A percentile compares a stretch with the other conserved stretches of the same genome.
These are phyloP conservation scores for Okapia johnstoni DNA, from an alignment of 2,113 vertebrate genomes.

Conservation along the genomic window DNA sequence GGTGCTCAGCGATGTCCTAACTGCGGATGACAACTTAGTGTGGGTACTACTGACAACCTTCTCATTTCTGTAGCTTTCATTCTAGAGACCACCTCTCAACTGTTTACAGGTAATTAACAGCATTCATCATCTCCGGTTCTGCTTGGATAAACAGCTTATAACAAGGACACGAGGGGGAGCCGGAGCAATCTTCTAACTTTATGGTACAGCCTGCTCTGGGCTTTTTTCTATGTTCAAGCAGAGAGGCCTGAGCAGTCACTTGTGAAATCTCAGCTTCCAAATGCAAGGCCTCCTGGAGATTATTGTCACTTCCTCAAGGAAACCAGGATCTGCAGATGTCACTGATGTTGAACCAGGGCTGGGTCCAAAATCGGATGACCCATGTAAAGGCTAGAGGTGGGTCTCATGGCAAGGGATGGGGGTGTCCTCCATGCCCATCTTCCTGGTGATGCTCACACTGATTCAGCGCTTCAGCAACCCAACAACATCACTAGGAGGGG, in stretches of 20 bases:
- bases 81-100: too few relatives aligned
- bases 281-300: neutral
- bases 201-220: neutral
- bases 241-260: neutral
- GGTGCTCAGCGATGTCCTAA: rapidly evolving
- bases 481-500: neutral
- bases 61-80: neutral
- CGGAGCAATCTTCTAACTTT: neutral
- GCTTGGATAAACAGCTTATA: neutral
- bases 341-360: neutral
- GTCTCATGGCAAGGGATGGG: rapidly evolving
- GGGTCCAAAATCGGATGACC: neutral
- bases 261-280: neutral
- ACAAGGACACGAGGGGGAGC: rapidly evolving
- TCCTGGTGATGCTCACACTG: rapidly evolving
- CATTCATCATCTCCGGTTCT: neutral
- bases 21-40: neutral
- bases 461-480: too few relatives aligned
- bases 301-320: neutral
- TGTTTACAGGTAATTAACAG: neutral
- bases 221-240: neutral
- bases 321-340: neutral
- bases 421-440: rapidly evolving
- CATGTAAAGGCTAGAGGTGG: neutral
- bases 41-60: neutral